Conservation (phyloP, 2,797 vertebrate species). For the Sparidentex hasta region DNA sequence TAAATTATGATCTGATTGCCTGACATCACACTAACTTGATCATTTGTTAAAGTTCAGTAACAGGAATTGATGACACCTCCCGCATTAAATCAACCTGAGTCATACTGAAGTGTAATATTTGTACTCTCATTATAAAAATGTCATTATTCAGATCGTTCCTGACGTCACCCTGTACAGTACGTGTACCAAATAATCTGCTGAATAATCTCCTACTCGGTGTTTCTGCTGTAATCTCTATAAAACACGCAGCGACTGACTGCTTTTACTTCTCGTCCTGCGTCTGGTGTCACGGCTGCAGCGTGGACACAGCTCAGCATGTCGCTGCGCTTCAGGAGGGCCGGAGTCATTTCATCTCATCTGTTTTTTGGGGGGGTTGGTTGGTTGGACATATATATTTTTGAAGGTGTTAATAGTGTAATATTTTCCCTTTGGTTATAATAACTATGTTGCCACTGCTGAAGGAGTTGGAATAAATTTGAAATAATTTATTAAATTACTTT, state of each 20-base stretch:
- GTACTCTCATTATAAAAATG: neutral
- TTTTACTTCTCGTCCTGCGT: constrained; percentile 33
- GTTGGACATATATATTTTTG: constrained; percentile 67
- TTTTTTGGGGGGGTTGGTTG: constrained; percentile 25
- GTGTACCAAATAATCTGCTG: constrained; percentile 12
- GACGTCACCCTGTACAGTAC: constrained; percentile 9
- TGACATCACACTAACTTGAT: too few species aligned
- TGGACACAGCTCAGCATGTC: constrained; percentile 14
- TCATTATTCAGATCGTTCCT: neutral
- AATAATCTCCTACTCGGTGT: constrained; percentile 12
- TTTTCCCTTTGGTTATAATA: constrained; percentile 63
- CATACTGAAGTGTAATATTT: too few species aligned
- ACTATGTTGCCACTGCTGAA: constrained; percentile 66
- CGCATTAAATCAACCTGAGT: too few species aligned
- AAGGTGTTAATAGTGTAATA: constrained; percentile 75
- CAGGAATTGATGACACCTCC: too few species aligned
- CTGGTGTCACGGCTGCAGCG: constrained; percentile 17
- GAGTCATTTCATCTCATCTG: constrained; percentile 42
- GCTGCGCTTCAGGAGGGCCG: constrained; percentile 30
- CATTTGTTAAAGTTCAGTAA: too few species aligned
- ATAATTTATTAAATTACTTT: constrained; percentile 84
- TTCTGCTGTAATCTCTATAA: constrained; percentile 31
- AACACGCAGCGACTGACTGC: constrained; percentile 2
- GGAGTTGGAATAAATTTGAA: constrained; percentile 78
- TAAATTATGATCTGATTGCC: too few species aligned